Evolutionary conservation across 2,888 invertebrate genomes (phyloP).

Genomic region (Drosophila suboccidentalis): DNA sequence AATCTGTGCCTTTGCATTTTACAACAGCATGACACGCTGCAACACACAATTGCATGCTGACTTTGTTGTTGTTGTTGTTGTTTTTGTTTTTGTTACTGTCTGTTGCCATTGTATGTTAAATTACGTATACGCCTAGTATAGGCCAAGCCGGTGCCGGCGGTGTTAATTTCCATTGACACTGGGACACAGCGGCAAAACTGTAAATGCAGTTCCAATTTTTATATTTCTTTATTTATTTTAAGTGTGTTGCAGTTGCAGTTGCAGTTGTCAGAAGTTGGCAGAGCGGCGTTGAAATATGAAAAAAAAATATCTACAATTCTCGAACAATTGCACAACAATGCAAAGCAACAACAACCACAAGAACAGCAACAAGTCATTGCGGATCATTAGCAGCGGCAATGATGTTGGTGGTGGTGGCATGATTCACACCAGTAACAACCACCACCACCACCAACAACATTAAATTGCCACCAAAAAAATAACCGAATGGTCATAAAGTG

Average conservation of each 20-base stretch:
- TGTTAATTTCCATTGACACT: conserved; percentile 81
- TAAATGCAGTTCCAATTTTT: conserved; percentile 53
- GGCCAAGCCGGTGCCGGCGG: conserved; percentile 64
- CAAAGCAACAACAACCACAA: conserved; percentile 26
- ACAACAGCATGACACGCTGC: conserved; percentile 59
- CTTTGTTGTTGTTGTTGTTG: conserved; percentile 20
- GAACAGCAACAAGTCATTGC: conserved; percentile 12
- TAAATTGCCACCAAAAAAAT: conserved; percentile 12
- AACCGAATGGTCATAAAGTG: conserved; percentile 29
- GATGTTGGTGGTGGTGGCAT: conserved; percentile 46
- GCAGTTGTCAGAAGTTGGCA: conserved; percentile 63
- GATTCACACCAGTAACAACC: conserved; percentile 61
- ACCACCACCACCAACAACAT: neutral
- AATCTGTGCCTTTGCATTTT: conserved; percentile 65
- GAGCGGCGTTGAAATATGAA: conserved; percentile 45
- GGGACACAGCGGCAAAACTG: conserved; percentile 44
- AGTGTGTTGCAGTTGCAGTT: conserved; percentile 54
- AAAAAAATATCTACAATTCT: conserved; percentile 58
- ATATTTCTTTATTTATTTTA: conserved; percentile 70
- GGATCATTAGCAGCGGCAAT: conserved; percentile 64
- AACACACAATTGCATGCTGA: conserved; percentile 64
- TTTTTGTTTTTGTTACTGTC: conserved; percentile 11
- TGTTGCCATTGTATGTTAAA: conserved; percentile 73
- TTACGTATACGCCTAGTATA: conserved; percentile 75
- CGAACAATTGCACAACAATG: conserved; percentile 68